Conservation (phyloP, 2,113 vertebrate genomes). For the Hemicordylus capensis region DNA sequence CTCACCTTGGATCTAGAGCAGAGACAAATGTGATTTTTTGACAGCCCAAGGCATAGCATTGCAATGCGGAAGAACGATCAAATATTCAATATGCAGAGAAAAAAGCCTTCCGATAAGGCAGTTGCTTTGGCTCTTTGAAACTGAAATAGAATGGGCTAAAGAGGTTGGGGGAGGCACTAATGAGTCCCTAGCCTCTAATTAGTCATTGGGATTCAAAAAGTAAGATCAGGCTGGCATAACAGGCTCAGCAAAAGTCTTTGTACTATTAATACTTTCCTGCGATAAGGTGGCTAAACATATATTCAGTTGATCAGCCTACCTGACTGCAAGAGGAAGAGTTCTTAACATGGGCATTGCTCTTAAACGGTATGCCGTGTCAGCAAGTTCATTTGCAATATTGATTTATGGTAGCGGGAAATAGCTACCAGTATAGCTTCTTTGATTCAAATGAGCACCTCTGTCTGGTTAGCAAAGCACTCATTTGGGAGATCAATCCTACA, state of each 20-base stretch:
- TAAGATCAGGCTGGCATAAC: neutral
- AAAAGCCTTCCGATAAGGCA: conserved; percentile 34
- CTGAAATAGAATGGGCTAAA: neutral
- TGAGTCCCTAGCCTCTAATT: conserved; percentile 41
- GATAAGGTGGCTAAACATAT: conserved; percentile 58
- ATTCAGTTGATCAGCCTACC: conserved; percentile 30
- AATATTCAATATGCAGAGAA: conserved; percentile 22
- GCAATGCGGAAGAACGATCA: neutral
- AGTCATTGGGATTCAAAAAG: conserved; percentile 24
- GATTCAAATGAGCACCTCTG: neutral
- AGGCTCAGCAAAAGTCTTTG: conserved; percentile 46
- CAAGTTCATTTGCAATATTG: conserved; percentile 1
- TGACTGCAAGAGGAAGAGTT: conserved; percentile 43
- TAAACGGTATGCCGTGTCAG: conserved; percentile 29
- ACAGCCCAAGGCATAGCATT: neutral
- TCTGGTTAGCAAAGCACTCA: neutral
- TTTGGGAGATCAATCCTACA: neutral
- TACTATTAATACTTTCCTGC: conserved; percentile 62
- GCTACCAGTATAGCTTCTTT: neutral
- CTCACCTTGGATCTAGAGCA: conserved; percentile 2
- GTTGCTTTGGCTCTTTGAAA: conserved; percentile 12
- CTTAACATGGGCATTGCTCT: conserved; percentile 38
- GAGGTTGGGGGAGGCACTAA: conserved; percentile 20
- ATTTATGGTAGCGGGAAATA: neutral
- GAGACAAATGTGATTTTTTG: neutral